Evolutionary conservation across 2,797 vertebrate genomes (phyloP).

Genomic region (Nyctibius grandis): DNA sequence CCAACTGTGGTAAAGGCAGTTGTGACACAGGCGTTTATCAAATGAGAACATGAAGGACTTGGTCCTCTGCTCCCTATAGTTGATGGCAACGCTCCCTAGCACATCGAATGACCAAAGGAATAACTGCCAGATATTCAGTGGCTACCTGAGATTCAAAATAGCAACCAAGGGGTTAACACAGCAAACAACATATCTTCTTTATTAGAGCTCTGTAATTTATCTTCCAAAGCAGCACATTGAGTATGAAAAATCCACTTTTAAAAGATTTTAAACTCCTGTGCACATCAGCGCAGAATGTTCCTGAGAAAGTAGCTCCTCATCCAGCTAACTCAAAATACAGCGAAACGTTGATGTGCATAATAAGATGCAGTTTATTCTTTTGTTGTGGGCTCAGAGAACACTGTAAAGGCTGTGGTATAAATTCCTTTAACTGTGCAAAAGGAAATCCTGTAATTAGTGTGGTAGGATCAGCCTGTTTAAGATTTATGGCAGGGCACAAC

Average conservation of each 20-base stretch:
- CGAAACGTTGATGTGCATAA: neutral
- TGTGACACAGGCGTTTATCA: neutral
- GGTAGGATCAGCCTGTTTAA: neutral
- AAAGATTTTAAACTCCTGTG: neutral
- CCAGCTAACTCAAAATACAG: neutral
- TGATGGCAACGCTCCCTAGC: neutral
- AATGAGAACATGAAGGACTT: neutral
- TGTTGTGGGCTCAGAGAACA: fast-evolving
- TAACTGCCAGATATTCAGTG: neutral
- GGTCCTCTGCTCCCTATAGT: neutral
- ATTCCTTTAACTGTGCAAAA: neutral
- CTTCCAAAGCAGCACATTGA: neutral
- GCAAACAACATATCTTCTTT: neutral
- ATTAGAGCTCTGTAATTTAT: neutral
- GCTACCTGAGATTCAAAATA: neutral
- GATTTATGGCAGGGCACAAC: neutral
- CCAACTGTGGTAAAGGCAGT: neutral
- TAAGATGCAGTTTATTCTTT: neutral
- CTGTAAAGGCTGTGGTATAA: neutral
- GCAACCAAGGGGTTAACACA: neutral
- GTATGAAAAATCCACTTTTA: neutral
- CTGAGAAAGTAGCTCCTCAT: neutral
- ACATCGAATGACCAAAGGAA: neutral
- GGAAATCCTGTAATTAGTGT: neutral
- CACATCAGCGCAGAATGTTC: neutral